phyloP scores from a whole-genome alignment of 1,140 invertebrate species.

The Drosophila pectinifera region DNA sequence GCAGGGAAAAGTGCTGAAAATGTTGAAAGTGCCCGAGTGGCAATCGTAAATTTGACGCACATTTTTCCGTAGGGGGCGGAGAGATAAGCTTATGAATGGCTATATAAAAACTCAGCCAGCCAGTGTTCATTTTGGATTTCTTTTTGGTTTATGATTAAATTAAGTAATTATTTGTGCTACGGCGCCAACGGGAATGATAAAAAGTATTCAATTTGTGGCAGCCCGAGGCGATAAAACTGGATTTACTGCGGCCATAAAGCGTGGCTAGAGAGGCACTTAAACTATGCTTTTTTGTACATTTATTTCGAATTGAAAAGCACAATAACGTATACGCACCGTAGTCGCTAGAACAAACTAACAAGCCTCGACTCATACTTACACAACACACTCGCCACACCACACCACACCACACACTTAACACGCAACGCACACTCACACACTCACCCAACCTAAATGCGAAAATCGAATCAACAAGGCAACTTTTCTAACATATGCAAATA shows the following conservation, averaged over 20 bases:
- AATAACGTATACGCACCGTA: conserved; percentile 69
- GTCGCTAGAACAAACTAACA: conserved; percentile 59
- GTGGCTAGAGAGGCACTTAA: conserved; percentile 32
- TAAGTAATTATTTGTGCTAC: conserved; percentile 75
- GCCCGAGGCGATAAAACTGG: conserved; percentile 46
- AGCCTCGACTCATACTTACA: conserved; percentile 38
- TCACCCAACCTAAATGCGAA: conserved; percentile 46
- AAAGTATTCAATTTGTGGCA: conserved; percentile 54
- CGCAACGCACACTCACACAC: conserved; percentile 12
- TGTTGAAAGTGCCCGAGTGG: conserved; percentile 67
- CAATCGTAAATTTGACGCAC: conserved; percentile 75
- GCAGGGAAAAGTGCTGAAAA: conserved; percentile 62
- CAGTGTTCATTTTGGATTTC: conserved; percentile 47
- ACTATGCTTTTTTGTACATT: conserved; percentile 41
- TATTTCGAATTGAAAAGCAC: conserved; percentile 34
- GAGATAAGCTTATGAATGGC: conserved; percentile 74
- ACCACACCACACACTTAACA: conserved; percentile 17
- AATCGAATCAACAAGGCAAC: conserved; percentile 48
- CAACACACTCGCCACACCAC: conserved; percentile 19
- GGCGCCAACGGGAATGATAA: conserved; percentile 62
- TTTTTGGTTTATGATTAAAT: conserved; percentile 74
- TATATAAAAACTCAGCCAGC: conserved; percentile 68
- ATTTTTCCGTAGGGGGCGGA: conserved; percentile 23
- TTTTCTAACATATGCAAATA: conserved; percentile 71
- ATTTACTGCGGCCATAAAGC: conserved; percentile 51